These are phyloP conservation scores for Conus betulinus DNA, from an alignment of 1,140 invertebrate species.

Conservation along the genomic window DNA sequence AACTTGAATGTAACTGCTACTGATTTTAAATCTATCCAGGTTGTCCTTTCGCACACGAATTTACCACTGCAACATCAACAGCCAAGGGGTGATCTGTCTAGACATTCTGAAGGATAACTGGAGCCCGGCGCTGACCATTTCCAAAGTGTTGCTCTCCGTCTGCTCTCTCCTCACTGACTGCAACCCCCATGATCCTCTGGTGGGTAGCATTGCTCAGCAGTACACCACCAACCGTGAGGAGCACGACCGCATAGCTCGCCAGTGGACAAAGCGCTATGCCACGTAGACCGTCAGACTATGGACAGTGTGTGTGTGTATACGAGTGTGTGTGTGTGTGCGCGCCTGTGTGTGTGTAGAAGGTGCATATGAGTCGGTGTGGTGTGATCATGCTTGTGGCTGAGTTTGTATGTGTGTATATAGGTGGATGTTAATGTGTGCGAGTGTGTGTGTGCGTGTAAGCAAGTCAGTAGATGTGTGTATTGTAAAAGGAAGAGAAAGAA, in stretches of 20 bases:
- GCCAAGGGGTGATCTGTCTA: conserved; percentile 8
- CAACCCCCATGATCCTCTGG: conserved; percentile 91
- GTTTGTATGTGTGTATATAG: too few species aligned
- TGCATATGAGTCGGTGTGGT: neutral
- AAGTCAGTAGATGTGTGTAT: too few species aligned
- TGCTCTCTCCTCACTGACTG: conserved; percentile 89
- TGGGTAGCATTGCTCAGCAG: conserved; percentile 98
- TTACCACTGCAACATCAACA: conserved; percentile 11
- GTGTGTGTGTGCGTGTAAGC: too few species aligned
- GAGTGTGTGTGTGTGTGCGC: neutral
- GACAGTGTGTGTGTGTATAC: conserved; percentile 6
- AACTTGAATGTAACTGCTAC: too few species aligned
- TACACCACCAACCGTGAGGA: conserved; percentile 97
- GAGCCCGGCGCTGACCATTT: conserved; percentile 69
- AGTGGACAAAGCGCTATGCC: conserved; percentile 98
- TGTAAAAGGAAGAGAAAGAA: neutral
- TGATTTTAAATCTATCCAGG: neutral
- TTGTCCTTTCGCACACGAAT: conserved; percentile 4
- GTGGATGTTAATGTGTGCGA: too few species aligned
- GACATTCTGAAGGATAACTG: conserved; percentile 62
- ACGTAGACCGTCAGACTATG: conserved; percentile 75
- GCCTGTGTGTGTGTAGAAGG: neutral
- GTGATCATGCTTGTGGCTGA: too few species aligned
- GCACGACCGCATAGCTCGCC: conserved; percentile 96
- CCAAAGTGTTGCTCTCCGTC: conserved; percentile 76